Evolutionary conservation across 1,140 invertebrate genomes (phyloP), one percentile per base, ranked within the genome.

Genomic region (Anastrepha obliqua): DNA sequence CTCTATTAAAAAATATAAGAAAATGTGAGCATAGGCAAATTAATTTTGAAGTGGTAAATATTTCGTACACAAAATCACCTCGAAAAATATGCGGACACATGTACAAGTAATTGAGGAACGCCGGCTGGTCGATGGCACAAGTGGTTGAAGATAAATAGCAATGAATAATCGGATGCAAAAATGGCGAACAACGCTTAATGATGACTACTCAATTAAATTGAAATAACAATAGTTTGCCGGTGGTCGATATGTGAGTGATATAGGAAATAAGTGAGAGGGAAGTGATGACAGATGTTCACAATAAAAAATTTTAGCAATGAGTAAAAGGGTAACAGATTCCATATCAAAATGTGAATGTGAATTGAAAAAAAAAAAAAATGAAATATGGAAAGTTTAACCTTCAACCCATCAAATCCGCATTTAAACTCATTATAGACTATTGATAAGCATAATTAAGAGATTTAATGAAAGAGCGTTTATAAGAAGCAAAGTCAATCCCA

Each of bases 151-250:
- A 58, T 20, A n/a, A 81, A 81, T 51, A 17, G 5, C 13, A 17
- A 74, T 74, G 67, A 42, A 55, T 81, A 81, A 81, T 81, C 74
- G 44, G 51, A 51, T 81, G 47, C 47, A 81, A 81, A 74, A 81
- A 81, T n/a, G 74, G 17, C 42, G 74, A 81, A 55, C 74, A 81
- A 55, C 64, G 17, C 74, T 89, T 70, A 65, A 89, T 89, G 88
- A 87, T 89, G 89, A 90, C 89, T 90, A 91, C 90, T 91, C 91
- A 91, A 91, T 91, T 91, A 91, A 90, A 90, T 90, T 91, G 90
- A 67, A 88, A 88, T 91, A 89, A 89, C 89, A 81, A 81, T 81
- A 47, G 51, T 44, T 47, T 67, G n/a, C 60, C 3, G 67, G 39
- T 13, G 67, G 67, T 15, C 42, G 67, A 55, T 55, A 55, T 5